phyloP scores from a whole-genome alignment of 2,797 vertebrate genomes.

The Florisuga fusca region DNA sequence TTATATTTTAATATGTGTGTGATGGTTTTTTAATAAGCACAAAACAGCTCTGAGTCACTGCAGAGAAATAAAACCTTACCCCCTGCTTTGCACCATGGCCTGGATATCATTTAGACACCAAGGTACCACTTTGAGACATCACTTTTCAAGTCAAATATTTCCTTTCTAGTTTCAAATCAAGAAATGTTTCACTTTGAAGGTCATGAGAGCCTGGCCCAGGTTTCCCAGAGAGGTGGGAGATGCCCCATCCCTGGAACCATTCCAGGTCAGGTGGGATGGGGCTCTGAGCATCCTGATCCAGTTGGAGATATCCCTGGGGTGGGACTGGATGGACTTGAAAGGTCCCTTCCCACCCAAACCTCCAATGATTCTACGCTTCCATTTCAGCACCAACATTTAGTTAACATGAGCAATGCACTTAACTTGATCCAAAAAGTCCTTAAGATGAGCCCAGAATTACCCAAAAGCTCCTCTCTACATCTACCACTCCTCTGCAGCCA shows the following conservation, averaged over 20 bases:
- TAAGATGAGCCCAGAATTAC: neutral
- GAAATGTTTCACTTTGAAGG: too few species aligned
- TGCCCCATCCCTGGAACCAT: too few species aligned
- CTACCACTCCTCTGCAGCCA: neutral
- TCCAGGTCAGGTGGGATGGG: too few species aligned
- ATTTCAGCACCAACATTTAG: neutral
- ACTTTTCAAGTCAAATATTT: neutral
- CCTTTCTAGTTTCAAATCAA: neutral
- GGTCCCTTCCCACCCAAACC: too few species aligned
- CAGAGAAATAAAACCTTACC: neutral
- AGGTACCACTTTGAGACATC: neutral
- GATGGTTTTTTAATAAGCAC: neutral
- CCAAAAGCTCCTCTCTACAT: neutral
- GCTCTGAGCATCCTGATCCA: too few species aligned
- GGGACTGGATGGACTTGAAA: too few species aligned
- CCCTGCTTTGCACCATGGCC: neutral
- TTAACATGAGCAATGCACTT: neutral
- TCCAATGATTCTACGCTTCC: neutral
- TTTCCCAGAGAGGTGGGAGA: too few species aligned
- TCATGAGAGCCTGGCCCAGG: too few species aligned
- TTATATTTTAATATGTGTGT: rapidly evolving
- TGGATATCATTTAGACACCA: neutral
- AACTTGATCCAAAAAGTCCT: neutral
- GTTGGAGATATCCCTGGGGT: too few species aligned
- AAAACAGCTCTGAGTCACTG: neutral